Base-by-base conservation (phyloP, 2,888 invertebrate genomes). In the Lasiommata megera region DNA sequence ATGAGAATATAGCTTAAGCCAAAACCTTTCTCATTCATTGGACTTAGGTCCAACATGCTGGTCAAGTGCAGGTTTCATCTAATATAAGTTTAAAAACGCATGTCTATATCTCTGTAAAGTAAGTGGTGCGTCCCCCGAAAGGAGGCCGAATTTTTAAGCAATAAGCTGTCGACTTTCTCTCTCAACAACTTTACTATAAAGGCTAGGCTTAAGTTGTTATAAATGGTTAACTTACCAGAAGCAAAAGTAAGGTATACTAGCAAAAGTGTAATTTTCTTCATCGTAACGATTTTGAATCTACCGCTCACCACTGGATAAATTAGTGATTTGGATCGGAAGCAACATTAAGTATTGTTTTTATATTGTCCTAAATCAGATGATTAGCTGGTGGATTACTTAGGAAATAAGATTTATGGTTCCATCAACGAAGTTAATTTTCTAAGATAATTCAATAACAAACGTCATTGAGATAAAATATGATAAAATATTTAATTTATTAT, bases 211-310 rank as follows among this genome's bases (percentile, higher is more conserved):
- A 23, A 23, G 23, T 23, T 3, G 5, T 2, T 23, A 23, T 23
- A 23, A 23, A 23, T 23, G 2, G 23, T 23, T 3, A 37, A 23
- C 48, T 48, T 48, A 48, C 48, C 48, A 23, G 48, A 36, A 23
- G 40, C 17, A 14, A 52, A 31, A 17, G 38, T 8, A 9, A 29
- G 29, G 38, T 28, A 52, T 9, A 16, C 17, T 5, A 40, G 17
- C 29, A 17, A 52, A 28, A 52, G 11, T 29, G n/a, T 17, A 9
- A 41, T 31, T 29, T 40, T 29, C 29, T 52, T 52, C 52, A 18
- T 31, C 5, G 16, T 12, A 17, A 31, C 46, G 9, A 16, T 12
- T 31, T 14, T n/a, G 8, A 5, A 9, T 17, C 3, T 11, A 6
- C 46, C 11, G 16, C 16, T 16, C 29, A 29, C 46, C 16, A 16